Conservation (phyloP, 1,140 invertebrate genomes). For the Ceratitis capitata region DNA sequence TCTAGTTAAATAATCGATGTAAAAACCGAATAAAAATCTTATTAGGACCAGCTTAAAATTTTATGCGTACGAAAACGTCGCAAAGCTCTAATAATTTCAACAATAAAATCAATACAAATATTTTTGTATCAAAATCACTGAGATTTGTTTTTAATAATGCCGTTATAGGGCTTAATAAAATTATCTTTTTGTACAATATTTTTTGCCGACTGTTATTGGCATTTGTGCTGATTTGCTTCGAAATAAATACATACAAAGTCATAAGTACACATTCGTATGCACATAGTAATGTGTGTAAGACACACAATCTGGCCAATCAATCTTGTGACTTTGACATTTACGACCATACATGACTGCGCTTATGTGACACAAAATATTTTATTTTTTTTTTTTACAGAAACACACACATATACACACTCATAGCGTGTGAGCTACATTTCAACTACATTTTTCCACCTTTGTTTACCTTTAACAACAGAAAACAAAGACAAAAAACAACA, state of each 20-base stretch:
- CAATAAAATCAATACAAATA: too few species aligned
- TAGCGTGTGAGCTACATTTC: background rate
- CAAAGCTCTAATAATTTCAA: too few species aligned
- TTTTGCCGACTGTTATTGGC: background rate
- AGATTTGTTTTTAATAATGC: too few species aligned
- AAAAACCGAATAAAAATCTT: too few species aligned
- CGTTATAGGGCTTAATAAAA: too few species aligned
- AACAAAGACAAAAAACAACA: background rate
- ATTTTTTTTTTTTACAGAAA: background rate
- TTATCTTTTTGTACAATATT: too few species aligned
- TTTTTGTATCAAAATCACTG: too few species aligned
- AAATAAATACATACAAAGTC: background rate
- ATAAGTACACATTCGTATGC: background rate
- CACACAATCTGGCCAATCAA: slow-evolving; percentile 23
- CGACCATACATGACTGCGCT: slow-evolving; percentile 14
- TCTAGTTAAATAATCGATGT: too few species aligned
- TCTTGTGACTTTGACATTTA: slow-evolving; percentile 32
- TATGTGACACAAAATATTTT: slow-evolving; percentile 13
- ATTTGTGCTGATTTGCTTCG: background rate
- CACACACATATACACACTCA: background rate
- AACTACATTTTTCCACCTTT: background rate
- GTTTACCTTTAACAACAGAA: background rate
- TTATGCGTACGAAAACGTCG: too few species aligned
- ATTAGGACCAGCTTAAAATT: too few species aligned
- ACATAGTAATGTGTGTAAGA: background rate